Conservation (phyloP, 2,797 vertebrate species). For the Otus scops region DNA sequence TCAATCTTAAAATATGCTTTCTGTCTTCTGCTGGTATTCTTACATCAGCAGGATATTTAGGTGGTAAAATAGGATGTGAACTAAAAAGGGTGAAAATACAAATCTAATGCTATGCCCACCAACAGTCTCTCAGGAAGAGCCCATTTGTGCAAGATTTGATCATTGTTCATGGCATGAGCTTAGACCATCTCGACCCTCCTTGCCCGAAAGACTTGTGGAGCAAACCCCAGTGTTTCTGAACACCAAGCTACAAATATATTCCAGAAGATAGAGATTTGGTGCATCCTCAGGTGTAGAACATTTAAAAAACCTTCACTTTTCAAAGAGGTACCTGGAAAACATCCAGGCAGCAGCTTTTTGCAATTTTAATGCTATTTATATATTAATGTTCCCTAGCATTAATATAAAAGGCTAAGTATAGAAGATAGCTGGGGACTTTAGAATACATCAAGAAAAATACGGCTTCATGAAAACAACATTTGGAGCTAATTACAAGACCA, state of each 20-base stretch:
- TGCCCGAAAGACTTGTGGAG: background rate
- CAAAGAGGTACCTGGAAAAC: background rate
- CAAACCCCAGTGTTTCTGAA: background rate
- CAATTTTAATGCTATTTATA: background rate
- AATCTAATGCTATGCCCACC: too few species aligned
- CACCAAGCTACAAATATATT: background rate
- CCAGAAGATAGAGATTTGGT: background rate
- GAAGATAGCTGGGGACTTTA: conserved; percentile 37
- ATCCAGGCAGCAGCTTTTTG: background rate
- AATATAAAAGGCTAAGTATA: conserved; percentile 18
- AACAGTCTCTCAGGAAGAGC: background rate
- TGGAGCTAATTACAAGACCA: conserved; percentile 65
- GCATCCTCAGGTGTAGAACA: background rate
- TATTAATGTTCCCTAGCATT: background rate
- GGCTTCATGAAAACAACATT: conserved; percentile 59
- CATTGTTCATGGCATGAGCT: background rate
- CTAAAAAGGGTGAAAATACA: background rate
- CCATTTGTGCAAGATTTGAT: background rate
- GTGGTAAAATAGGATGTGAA: background rate
- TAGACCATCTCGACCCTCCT: background rate
- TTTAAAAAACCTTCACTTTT: background rate
- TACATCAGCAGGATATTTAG: background rate
- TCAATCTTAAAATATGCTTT: background rate
- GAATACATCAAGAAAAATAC: conserved; percentile 36
- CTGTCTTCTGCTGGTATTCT: background rate